phyloP scores from a whole-genome alignment of 1,140 invertebrate genomes.

The Lithobius niger region DNA sequence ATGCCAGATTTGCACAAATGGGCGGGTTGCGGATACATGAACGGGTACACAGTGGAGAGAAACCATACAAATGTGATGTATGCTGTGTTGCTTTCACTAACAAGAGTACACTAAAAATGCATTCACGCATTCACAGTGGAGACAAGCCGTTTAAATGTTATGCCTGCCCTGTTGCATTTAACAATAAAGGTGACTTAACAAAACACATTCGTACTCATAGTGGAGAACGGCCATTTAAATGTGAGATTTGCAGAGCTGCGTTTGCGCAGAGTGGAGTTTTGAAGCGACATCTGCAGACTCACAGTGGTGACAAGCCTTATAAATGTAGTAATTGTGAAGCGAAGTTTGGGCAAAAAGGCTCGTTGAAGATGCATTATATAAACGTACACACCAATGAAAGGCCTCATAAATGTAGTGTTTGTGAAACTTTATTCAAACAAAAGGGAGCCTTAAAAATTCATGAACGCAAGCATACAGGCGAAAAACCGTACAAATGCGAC shows the following conservation, averaged over 20 bases:
- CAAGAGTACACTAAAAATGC: neutral
- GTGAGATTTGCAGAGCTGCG: conserved; percentile 32
- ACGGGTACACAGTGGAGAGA: neutral
- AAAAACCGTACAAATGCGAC: no score
- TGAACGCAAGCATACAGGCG: neutral
- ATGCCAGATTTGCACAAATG: neutral
- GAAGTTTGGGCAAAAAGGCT: neutral
- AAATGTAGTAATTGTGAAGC: neutral
- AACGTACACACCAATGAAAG: neutral
- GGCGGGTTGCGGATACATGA: neutral
- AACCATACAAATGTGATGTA: neutral
- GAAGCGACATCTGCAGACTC: conserved; percentile 33
- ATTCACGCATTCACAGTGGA: neutral
- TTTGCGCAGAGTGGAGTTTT: conserved; percentile 33
- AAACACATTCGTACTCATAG: conserved; percentile 30
- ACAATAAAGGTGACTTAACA: neutral
- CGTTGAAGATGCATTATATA: neutral
- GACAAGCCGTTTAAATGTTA: neutral
- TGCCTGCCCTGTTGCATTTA: neutral
- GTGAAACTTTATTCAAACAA: neutral
- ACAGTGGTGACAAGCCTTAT: conserved; percentile 28
- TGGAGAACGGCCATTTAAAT: conserved; percentile 30
- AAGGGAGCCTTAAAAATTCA: neutral
- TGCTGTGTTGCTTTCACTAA: neutral
- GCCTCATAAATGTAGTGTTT: neutral